Evolutionary conservation across 2,797 vertebrate species (phyloP).

Genomic region (Malacoctenus gilli): DNA sequence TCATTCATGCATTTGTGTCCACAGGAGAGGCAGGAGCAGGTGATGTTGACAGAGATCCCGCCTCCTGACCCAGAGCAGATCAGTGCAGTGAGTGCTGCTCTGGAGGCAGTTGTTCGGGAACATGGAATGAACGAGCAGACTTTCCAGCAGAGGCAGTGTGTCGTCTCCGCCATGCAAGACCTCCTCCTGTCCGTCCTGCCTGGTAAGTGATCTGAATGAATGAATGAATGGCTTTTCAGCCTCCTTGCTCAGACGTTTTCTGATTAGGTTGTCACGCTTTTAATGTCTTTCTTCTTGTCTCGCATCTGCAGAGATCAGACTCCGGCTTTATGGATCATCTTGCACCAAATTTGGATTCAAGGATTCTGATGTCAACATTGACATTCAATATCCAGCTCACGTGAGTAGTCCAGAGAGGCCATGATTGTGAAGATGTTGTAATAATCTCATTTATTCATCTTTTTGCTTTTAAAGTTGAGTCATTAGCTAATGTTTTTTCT

Average conservation of each 20-base stretch:
- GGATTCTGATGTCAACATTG: conserved; percentile 94
- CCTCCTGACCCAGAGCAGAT: conserved; percentile 86
- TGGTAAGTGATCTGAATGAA: conserved; percentile 73
- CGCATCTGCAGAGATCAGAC: conserved; percentile 84
- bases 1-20: conserved; percentile 12
- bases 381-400: conserved; percentile 88
- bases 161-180: conserved; percentile 86
- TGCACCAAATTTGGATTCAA: conserved; percentile 92
- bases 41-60: conserved; percentile 85
- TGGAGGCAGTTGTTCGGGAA: conserved; percentile 83
- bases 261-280: too few relatives aligned
- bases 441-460: too few relatives aligned
- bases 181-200: conserved; percentile 85
- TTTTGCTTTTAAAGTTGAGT: neutral
- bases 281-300: conserved; percentile 3
- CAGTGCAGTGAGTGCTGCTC: conserved; percentile 80
- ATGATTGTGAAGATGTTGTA: too few relatives aligned
- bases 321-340: conserved; percentile 94
- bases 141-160: conserved; percentile 79
- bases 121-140: conserved; percentile 86
- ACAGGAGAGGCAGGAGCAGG: conserved; percentile 89
- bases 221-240: too few relatives aligned
- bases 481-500: too few relatives aligned
- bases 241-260: too few relatives aligned
- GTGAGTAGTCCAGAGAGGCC: conserved; percentile 86